phyloP scores from a whole-genome alignment of 2,888 invertebrate species.

The Andrena haemorrhoa region DNA sequence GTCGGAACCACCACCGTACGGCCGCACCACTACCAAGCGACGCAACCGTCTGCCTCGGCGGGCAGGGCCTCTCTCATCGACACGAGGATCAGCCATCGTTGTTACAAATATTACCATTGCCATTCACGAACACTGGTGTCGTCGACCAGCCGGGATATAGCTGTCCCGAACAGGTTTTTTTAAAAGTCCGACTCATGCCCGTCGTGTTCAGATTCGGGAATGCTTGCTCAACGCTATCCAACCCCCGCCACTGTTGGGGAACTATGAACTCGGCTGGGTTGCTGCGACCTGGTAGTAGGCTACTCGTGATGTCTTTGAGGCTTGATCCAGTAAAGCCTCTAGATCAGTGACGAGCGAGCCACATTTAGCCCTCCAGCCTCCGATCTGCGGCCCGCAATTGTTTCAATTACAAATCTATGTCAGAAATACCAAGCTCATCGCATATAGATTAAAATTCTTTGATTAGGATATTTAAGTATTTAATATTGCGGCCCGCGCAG shows the following conservation, averaged over 20 bases:
- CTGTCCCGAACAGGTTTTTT: slow-evolving; percentile 72
- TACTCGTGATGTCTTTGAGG: too few species aligned
- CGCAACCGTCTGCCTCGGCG: slow-evolving; percentile 3
- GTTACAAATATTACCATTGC: slow-evolving; percentile 66
- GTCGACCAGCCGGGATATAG: slow-evolving; percentile 57
- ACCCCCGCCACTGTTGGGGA: not conserved
- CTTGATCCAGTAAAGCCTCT: too few species aligned
- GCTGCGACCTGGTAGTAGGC: not conserved
- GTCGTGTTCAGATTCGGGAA: slow-evolving; percentile 43
- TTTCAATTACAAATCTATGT: too few species aligned
- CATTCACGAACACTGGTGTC: slow-evolving; percentile 63
- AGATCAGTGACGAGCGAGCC: too few species aligned
- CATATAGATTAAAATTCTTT: too few species aligned
- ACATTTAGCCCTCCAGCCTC: too few species aligned
- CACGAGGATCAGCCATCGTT: slow-evolving; percentile 58
- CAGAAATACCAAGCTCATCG: too few species aligned
- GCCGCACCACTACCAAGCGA: slow-evolving; percentile 34
- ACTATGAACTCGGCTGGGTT: not conserved
- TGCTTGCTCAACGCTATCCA: slow-evolving; percentile 44
- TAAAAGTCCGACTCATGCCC: slow-evolving; percentile 62
- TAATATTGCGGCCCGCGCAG: too few species aligned
- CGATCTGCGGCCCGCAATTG: too few species aligned
- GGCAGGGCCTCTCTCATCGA: slow-evolving; percentile 44
- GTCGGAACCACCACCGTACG: slow-evolving; percentile 17
- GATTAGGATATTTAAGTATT: too few species aligned